Evolutionary conservation across 2,888 invertebrate species (phyloP).

Genomic region (Odontomyia ornata): DNA sequence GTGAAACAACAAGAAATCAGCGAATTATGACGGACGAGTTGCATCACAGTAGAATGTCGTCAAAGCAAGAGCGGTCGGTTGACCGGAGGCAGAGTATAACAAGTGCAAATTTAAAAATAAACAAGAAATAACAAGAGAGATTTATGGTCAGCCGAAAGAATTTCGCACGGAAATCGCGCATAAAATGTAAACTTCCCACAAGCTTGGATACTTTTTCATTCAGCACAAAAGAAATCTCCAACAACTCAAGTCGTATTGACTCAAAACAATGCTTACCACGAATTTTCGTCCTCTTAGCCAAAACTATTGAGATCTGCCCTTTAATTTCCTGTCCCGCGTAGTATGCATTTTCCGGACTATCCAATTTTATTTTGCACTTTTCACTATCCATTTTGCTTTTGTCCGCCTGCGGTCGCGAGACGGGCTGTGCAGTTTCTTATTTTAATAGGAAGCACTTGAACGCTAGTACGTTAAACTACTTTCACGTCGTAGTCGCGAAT

Average conservation of each 20-base stretch:
- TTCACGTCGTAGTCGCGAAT: neutral
- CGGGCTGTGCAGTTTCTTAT: neutral
- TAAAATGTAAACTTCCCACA: neutral
- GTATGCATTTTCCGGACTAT: constrained; percentile 60
- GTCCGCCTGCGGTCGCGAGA: neutral
- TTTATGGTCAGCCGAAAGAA: neutral
- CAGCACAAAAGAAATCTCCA: too few species aligned
- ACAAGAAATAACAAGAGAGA: neutral
- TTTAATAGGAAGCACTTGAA: neutral
- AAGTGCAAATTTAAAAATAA: constrained; percentile 23
- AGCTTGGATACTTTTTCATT: too few species aligned
- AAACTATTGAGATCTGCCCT: constrained; percentile 61
- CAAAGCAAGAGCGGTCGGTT: neutral
- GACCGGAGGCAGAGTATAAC: neutral
- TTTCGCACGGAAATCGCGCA: constrained; percentile 1
- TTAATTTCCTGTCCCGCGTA: constrained; percentile 60
- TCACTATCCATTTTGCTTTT: constrained; percentile 58
- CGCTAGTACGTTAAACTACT: neutral
- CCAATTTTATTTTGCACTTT: constrained; percentile 60
- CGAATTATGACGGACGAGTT: constrained; percentile 19
- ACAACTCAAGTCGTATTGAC: neutral
- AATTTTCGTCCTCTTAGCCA: constrained; percentile 62
- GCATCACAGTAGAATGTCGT: constrained; percentile 25
- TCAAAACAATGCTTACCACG: constrained; percentile 56
- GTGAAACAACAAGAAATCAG: constrained; percentile 27